Evolutionary conservation across 2,797 vertebrate genomes (phyloP), one percentile per base, ranked within the genome.

Genomic region (Huso huso): DNA sequence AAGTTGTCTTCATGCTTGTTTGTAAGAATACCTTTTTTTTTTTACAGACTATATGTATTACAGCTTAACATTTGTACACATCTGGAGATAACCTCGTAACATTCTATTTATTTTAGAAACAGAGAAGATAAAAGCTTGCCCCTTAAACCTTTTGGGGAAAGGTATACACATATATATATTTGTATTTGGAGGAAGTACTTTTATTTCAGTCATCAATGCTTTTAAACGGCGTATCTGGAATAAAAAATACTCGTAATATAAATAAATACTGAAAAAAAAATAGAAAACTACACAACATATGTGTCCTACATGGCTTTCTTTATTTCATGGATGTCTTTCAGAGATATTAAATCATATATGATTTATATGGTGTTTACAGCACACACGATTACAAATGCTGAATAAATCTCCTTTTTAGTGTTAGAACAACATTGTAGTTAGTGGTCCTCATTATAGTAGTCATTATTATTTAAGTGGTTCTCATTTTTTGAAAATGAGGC

Each of bases 331-430:
- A 58, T 11, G 6, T 3, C 2, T 58, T 58, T 58, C 10, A 69
- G 5, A 4, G 37, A 37, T 68, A 49, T 68, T 73, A 64, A 70
- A 63, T 18, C 52, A 67, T 70, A 76, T 75, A 55, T 69, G 70
- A 75, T 62, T 66, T 49, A 74, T 70, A 63, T 11, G 12, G 72
- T 53, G 8, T 48, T 67, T 67, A 72, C 49, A 68, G 11, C 49
- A 49, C 9, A 8, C 49, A 66, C 48, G 65, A 53, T 10, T 64
- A 60, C 9, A 63, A 59, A 52, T 68, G 67, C 52, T 63, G 2
- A 55, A 55, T 55, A 55, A 55, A 55, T 55, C 53, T 3, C 53
- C 53, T n/a, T 51, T 68, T 62, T 62, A 62, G n/a, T 57, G 53
- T 52, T 52, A 63, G 61, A 63, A 69, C 10, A 48, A 51, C 68